Percentiles rank a stretch among this genome's conserved stretches.
phyloP scores from a whole-genome alignment of 2,888 invertebrate species.

The Agrotis exclamationis region DNA sequence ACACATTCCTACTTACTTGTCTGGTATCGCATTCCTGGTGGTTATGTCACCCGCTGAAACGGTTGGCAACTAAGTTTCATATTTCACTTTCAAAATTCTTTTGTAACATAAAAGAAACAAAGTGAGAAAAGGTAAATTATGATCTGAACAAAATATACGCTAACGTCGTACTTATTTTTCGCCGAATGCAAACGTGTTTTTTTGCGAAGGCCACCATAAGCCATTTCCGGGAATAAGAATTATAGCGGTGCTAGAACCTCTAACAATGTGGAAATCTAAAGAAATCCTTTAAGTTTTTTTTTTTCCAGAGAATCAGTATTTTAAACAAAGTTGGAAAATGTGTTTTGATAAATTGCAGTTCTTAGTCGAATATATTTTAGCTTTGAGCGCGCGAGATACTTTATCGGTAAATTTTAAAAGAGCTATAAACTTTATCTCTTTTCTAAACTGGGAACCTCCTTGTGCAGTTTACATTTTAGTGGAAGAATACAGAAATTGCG shows the following conservation, averaged over 20 bases:
- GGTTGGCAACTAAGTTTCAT: constrained; percentile 39
- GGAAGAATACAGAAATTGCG: constrained; percentile 10
- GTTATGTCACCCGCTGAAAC: constrained; percentile 30
- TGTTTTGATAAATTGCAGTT: constrained; percentile 53
- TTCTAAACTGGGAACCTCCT: constrained; percentile 15
- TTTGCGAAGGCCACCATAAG: constrained; percentile 45
- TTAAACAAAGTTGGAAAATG: constrained; percentile 37
- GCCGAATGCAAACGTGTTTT: constrained; percentile 52
- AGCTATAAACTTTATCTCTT: constrained; percentile 32
- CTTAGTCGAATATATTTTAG: constrained; percentile 50
- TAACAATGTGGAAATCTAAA: constrained; percentile 36
- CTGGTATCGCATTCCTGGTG: neutral
- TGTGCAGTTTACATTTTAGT: constrained; percentile 2
- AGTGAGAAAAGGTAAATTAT: constrained; percentile 46
- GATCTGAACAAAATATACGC: constrained; percentile 41
- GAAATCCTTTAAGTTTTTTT: constrained; percentile 28
- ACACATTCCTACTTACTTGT: constrained; percentile 24
- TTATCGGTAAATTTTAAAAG: constrained; percentile 48
- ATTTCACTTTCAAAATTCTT: constrained; percentile 45
- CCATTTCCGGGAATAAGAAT: constrained; percentile 42
- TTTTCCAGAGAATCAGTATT: constrained; percentile 36
- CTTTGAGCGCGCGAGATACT: constrained; percentile 34
- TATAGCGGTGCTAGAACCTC: constrained; percentile 31
- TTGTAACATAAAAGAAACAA: constrained; percentile 43
- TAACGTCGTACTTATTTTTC: constrained; percentile 39